Evolutionary conservation across 1,140 invertebrate species (phyloP).

Genomic region (Drosophila sp.): DNA sequence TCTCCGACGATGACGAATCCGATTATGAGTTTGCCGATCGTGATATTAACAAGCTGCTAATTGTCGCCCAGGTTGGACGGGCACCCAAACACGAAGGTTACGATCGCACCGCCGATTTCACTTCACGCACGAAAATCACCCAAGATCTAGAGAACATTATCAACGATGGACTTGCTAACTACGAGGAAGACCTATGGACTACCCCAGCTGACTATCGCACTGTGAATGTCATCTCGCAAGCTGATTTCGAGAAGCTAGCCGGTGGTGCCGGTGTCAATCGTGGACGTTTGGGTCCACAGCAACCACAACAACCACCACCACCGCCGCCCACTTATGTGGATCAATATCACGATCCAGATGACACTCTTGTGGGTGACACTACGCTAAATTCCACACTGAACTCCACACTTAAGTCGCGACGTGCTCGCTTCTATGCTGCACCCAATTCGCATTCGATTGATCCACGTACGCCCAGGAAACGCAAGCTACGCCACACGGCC

Average conservation of each 20-base stretch:
- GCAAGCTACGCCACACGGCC: slow-evolving; percentile 95
- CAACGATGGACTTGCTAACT: slow-evolving; percentile 96
- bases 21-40: slow-evolving; percentile 95
- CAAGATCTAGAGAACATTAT: slow-evolving; percentile 97
- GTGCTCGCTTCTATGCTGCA: slow-evolving; percentile 94
- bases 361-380: slow-evolving; percentile 64
- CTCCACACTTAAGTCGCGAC: slow-evolving; percentile 82
- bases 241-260: slow-evolving; percentile 92
- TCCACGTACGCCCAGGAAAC: slow-evolving; percentile 89
- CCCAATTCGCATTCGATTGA: slow-evolving; percentile 91
- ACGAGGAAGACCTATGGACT: slow-evolving; percentile 95
- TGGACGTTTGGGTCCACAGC: slow-evolving; percentile 80
- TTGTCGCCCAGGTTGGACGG: slow-evolving; percentile 93
- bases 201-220: slow-evolving; percentile 88
- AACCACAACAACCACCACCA: slow-evolving; percentile 91
- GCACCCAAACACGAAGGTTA: slow-evolving; percentile 93
- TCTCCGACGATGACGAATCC: slow-evolving; percentile 90
- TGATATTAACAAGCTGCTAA: slow-evolving; percentile 97
- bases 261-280: slow-evolving; percentile 76
- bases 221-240: slow-evolving; percentile 94
- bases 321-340: slow-evolving; percentile 84
- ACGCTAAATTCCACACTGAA: slow-evolving; percentile 68
- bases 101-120: slow-evolving; percentile 94
- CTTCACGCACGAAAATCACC: slow-evolving; percentile 93
- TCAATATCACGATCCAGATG: slow-evolving; percentile 44